Base-by-base conservation (phyloP, 2,888 invertebrate species). In the Oscheius sp. region DNA sequence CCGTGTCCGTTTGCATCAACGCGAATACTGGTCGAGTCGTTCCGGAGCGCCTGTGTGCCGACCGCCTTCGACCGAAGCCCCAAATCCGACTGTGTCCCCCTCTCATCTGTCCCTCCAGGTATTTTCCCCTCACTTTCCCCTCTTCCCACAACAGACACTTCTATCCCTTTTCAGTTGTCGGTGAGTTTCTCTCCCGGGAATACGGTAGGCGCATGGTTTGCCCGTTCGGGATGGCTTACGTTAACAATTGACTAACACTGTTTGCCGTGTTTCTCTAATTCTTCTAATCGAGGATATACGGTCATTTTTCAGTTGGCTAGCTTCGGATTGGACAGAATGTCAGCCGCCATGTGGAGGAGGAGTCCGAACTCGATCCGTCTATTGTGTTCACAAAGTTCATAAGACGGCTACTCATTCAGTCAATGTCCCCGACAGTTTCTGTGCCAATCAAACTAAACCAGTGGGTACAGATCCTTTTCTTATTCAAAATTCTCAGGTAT, bases 331-430 rank as follows among this genome's bases (percentile, higher is more conserved):
- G 96, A 93, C 95, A 1, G 92, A 93, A 0, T 98, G 97, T 91
- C 95, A 94, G 85, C 93, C 93, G 0, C 93, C 93, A 0, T 96
- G 97, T 88, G 96, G 96, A 0, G 93, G 94, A 89, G 97, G 96
- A 0, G 91, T 93, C 83, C 91, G 93, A n/a, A 93, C 92, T 79
- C 92, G 96, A 43, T 92, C 93, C 84, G 95, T 95, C n/a, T 93
- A 93, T 84, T 98, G 98, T 91, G 88, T 84, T 13, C 85, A 86
- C 49, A 35, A 35, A 9, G 88, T 84, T 13, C 85, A 86, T 41
- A 56, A 61, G 18, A 69, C 76, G n/a, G 69, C 74, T 13, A 76
- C 79, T 52, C 64, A 73, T 3, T 76, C 80, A 2, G 77, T 82
- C 41, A 79, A 79, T 35, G 81, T 81, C 1, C 75, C 77, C 6